phyloP scores from a whole-genome alignment of 2,888 invertebrate genomes.

The Tipula helvola region DNA sequence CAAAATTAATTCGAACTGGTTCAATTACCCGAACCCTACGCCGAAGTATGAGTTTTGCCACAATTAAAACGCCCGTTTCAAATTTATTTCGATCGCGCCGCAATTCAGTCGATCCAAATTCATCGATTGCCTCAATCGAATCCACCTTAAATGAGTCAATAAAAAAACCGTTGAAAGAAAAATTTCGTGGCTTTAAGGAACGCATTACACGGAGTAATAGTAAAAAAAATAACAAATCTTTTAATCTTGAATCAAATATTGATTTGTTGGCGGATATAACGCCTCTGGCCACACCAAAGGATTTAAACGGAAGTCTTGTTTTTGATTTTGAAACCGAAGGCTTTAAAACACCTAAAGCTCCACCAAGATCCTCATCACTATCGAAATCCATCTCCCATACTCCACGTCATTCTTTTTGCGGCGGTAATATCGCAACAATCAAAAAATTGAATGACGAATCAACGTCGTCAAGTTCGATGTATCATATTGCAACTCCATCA shows the following conservation, averaged over 20 bases:
- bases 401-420: constrained; percentile 18
- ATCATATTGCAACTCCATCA: constrained; percentile 40
- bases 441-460: constrained; percentile 25
- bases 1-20: constrained; percentile 32
- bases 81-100: constrained; percentile 23
- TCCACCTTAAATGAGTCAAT: constrained; percentile 33
- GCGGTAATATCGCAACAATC: constrained; percentile 23
- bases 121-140: constrained; percentile 29
- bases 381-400: neutral
- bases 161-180: constrained; percentile 31
- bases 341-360: constrained; percentile 34
- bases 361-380: constrained; percentile 14
- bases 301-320: neutral
- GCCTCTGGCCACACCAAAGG: neutral
- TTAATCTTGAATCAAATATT: neutral
- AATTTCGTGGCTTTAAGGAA: constrained; percentile 28
- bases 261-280: neutral
- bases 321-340: neutral
- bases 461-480: constrained; percentile 29
- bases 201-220: constrained; percentile 27
- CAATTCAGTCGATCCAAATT: constrained; percentile 26
- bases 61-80: constrained; percentile 30
- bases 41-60: constrained; percentile 34
- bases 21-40: constrained; percentile 32
- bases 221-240: constrained; percentile 16